Percentiles rank a stretch among this genome's conserved stretches.
These are phyloP conservation scores for Aphidius colemani DNA, from an alignment of 2,888 invertebrate genomes.

Conservation along the genomic window DNA sequence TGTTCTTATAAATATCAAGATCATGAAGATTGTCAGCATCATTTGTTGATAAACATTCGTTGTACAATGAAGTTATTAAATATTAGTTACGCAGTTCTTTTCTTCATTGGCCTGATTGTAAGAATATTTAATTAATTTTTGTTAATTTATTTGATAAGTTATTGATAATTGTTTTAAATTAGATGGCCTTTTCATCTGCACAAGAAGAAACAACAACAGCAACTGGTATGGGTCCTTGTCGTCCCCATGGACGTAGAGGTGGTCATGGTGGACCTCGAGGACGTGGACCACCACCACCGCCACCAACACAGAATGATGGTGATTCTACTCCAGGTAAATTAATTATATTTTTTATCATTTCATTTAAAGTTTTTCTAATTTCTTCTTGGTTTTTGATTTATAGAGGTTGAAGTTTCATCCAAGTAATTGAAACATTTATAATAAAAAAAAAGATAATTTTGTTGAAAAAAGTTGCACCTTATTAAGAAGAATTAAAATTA, in stretches of 20 bases:
- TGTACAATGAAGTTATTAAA: constrained; percentile 28
- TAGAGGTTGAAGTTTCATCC: too few species aligned
- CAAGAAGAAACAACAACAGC: neutral
- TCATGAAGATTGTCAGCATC: too few species aligned
- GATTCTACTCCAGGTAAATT: constrained; percentile 11
- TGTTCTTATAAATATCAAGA: too few species aligned
- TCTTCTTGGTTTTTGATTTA: too few species aligned
- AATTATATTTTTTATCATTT: neutral
- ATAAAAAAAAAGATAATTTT: neutral
- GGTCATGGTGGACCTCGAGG: constrained; percentile 17
- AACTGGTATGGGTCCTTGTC: neutral
- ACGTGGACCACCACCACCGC: constrained; percentile 19
- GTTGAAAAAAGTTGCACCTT: neutral
- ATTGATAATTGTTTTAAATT: neutral
- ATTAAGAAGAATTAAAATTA: too few species aligned
- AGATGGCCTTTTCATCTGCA: constrained; percentile 11
- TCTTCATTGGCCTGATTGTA: constrained; percentile 30
- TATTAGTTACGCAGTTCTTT: constrained; percentile 22
- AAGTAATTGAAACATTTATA: neutral
- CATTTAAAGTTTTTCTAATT: too few species aligned
- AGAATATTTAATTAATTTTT: neutral
- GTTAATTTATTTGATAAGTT: neutral
- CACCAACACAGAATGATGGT: neutral
- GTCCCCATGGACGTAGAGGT: constrained; percentile 4
- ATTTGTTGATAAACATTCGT: too few species aligned